phyloP scores from a whole-genome alignment of 2,888 invertebrate genomes.

The Spisula subtruncata region DNA sequence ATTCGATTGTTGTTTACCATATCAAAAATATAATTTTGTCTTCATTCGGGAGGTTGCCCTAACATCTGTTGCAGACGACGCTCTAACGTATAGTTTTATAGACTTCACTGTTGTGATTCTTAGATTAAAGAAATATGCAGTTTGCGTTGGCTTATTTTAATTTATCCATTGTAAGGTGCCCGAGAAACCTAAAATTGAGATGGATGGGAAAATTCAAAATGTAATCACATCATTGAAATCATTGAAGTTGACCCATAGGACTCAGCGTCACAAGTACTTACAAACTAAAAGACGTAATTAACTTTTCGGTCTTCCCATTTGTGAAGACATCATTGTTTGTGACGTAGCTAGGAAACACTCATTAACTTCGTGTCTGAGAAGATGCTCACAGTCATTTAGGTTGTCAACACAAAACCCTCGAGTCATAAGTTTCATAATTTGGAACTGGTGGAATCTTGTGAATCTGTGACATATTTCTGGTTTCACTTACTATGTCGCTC shows the following conservation, averaged over 20 bases:
- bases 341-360: not conserved
- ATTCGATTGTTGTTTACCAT: too few relatives aligned
- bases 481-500: not conserved
- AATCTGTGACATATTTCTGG: not conserved
- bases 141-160: not conserved
- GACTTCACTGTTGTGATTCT: not conserved
- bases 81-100: not conserved
- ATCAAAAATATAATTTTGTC: too few relatives aligned
- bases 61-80: not conserved
- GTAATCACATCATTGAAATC: not conserved
- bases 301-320: not conserved
- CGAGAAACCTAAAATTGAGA: not conserved
- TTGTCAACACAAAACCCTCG: constrained; percentile 12
- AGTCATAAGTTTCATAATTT: constrained; percentile 1
- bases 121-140: not conserved
- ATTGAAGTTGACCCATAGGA: too few relatives aligned
- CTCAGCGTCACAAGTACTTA: not conserved
- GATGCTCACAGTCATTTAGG: not conserved
- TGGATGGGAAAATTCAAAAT: not conserved
- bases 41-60: not conserved
- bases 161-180: not conserved
- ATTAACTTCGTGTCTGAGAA: not conserved
- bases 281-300: too few relatives aligned
- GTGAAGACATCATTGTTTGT: not conserved
- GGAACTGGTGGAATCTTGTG: not conserved